These are phyloP conservation scores for Embiotoca jacksoni DNA, from an alignment of 2,113 vertebrate species.

Conservation along the genomic window DNA sequence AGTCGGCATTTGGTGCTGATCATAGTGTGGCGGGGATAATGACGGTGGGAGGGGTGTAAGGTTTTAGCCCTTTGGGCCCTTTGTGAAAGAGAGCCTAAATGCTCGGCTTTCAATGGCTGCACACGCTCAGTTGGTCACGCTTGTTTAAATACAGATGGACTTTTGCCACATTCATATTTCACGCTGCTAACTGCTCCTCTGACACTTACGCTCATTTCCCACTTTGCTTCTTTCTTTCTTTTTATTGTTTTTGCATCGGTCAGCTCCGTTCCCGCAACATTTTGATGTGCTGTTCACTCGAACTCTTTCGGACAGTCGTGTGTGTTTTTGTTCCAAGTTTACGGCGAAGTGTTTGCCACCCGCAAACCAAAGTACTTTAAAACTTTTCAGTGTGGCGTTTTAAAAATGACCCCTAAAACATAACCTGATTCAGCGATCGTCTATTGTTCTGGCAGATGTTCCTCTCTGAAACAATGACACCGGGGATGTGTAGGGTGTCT, in stretches of 20 bases:
- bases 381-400: not conserved
- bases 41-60: conserved; percentile 74
- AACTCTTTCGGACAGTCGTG: not conserved
- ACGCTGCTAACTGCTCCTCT: conserved; percentile 54
- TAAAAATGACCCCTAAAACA: conserved; percentile 30
- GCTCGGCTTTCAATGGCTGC: conserved; percentile 72
- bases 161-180: conserved; percentile 70
- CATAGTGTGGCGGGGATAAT: conserved; percentile 76
- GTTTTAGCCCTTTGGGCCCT: conserved; percentile 74
- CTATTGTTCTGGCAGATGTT: conserved; percentile 71
- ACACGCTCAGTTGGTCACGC: conserved; percentile 77
- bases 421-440: conserved; percentile 12
- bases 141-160: conserved; percentile 79
- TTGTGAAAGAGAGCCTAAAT: conserved; percentile 81
- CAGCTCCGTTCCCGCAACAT: not conserved
- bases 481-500: conserved; percentile 49
- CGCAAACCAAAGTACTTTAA: not conserved
- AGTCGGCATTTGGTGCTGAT: conserved; percentile 86
- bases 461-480: conserved; percentile 59
- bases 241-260: too few relatives aligned
- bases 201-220: conserved; percentile 39
- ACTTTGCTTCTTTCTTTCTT: not conserved
- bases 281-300: not conserved
- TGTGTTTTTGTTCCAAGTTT: not conserved
- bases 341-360: conserved; percentile 9